These are phyloP conservation scores for Pachyramphus minor DNA, from an alignment of 2,113 vertebrate genomes.

Conservation along the genomic window DNA sequence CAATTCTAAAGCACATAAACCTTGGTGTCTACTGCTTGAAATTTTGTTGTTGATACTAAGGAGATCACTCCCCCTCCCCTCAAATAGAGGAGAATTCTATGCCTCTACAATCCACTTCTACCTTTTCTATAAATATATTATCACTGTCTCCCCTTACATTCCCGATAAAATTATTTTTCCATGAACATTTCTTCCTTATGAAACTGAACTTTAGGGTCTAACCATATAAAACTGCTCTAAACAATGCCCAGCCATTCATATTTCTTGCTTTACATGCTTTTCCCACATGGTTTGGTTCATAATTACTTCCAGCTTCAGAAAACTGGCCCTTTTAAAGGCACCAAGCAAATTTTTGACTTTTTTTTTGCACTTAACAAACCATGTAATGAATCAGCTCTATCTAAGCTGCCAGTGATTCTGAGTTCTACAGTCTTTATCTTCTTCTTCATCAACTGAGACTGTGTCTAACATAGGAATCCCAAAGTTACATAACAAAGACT, in stretches of 20 bases:
- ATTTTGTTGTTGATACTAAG: neutral
- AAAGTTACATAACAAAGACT: neutral
- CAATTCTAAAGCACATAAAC: neutral
- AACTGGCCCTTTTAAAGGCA: conserved; percentile 12
- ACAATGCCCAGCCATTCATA: conserved; percentile 42
- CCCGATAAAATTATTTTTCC: neutral
- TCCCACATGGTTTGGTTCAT: conserved; percentile 9
- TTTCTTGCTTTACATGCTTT: conserved; percentile 44
- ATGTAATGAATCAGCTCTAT: neutral
- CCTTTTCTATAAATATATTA: neutral
- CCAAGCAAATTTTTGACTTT: conserved; percentile 3
- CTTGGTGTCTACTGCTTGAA: neutral
- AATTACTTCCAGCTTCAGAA: conserved; percentile 62
- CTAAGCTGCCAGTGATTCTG: neutral
- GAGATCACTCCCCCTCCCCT: too few species aligned
- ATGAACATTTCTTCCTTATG: neutral
- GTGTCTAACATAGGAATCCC: neutral
- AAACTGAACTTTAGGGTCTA: neutral
- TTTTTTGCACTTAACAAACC: conserved; percentile 14
- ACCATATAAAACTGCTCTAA: neutral
- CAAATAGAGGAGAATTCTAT: too few species aligned
- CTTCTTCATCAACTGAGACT: neutral
- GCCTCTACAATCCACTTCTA: neutral
- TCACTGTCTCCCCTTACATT: neutral
- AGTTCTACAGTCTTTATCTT: neutral